Base-by-base conservation (phyloP, 2,888 invertebrate species). In the Caenorhabditis angaria region DNA sequence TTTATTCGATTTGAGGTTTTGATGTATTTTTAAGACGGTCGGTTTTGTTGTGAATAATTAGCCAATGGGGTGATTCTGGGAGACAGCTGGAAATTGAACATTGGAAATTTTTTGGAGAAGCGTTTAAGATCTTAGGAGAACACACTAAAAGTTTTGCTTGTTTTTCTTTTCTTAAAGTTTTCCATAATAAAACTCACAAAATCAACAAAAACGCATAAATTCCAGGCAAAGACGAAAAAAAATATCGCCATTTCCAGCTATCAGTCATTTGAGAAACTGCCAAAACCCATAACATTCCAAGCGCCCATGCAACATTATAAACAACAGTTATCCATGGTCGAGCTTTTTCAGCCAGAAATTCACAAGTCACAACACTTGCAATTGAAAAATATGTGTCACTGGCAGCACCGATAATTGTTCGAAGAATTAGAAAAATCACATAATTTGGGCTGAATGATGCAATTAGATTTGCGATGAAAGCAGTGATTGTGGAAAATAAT, bases 301-400 rank as follows among this genome's bases (percentile, higher is more conserved):
- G 50, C 0, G 69, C 14, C 74, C 74, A 74, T 14, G 74, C 74
- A 5, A 74, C 50, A 41, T 74, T 74, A 56, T 74, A 74, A 25
- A 74, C 69, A 61, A 74, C 69, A 3, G 69, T 70, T 61, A 74
- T 74, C 69, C 66, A 74, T 25, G 69, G 55, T 6, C 74, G 25
- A 1, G 69, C 62, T 53, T 66, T 65, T 41, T 74, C 74, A 1
- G 74, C 47, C 2, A 74, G 57, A 60, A 55, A 74, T 50, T 74
- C 74, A 47, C 74, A 74, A 0, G 74, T 74, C 32, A 51, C 65
- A 12, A 74, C 69, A 48, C 61, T 69, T 10, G 50, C 74, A 0
- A 74, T 61, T 10, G 69, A 74, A 1, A 74, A 51, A 48, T 74
- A 74, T 4, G 74, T 69, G 69, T 74, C 74, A 63, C 65, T 66